Evolutionary conservation across 2,113 vertebrate genomes (phyloP).

Genomic region (Marmota monax): DNA sequence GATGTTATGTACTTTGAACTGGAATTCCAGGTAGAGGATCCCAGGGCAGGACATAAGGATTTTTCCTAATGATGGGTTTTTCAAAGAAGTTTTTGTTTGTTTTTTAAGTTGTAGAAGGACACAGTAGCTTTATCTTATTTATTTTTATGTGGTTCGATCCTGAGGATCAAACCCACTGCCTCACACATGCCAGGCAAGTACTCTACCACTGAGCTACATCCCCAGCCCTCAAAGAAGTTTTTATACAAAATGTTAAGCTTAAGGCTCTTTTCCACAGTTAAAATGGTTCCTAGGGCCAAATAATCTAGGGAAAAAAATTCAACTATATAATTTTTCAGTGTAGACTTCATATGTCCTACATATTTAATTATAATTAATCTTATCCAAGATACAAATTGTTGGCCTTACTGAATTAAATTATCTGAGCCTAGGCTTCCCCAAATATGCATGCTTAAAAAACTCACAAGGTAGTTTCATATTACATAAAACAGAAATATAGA

Average conservation of each 20-base stretch:
- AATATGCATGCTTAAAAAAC: conserved; percentile 26
- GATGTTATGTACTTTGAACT: not conserved
- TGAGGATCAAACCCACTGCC: no score
- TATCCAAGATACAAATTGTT: conserved; percentile 27
- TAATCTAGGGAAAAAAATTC: not conserved
- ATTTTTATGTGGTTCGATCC: no score
- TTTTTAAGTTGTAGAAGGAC: no score
- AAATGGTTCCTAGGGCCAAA: not conserved
- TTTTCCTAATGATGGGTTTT: conserved; percentile 4
- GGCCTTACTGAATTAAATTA: conserved; percentile 29
- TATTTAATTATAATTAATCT: conserved; percentile 32
- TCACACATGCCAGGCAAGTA: no score
- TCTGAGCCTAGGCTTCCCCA: not conserved
- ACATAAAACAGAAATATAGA: conserved; percentile 19
- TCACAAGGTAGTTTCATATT: conserved; percentile 19
- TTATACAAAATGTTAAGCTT: not conserved
- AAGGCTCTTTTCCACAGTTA: not conserved
- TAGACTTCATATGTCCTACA: not conserved
- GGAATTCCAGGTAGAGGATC: not conserved
- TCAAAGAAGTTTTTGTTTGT: not conserved
- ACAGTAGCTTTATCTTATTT: no score
- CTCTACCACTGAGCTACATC: no score
- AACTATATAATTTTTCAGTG: not conserved
- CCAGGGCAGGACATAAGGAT: not conserved
- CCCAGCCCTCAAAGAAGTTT: not conserved